Evolutionary conservation across 2,888 invertebrate species (phyloP).

Genomic region (Axea sp.): DNA sequence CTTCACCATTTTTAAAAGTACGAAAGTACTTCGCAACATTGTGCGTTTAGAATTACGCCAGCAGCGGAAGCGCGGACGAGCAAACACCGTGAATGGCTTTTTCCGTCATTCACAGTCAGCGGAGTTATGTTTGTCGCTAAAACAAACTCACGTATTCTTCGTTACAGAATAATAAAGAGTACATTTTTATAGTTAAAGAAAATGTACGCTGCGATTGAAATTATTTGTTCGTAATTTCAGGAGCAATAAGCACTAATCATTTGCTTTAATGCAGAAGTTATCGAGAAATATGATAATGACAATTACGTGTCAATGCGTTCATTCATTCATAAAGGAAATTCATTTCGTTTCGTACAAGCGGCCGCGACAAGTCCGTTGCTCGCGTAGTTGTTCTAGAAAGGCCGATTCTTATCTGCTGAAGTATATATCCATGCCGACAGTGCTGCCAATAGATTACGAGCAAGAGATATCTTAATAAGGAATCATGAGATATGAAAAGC

Average conservation of each 20-base stretch:
- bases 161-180: background rate
- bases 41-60: constrained; percentile 42
- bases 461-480: constrained; percentile 69
- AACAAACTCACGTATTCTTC: constrained; percentile 7
- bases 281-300: constrained; percentile 9
- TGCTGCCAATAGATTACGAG: constrained; percentile 65
- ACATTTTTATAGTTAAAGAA: too few species aligned
- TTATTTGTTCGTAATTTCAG: too few species aligned
- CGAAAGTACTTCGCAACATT: constrained; percentile 22
- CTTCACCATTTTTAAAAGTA: too few species aligned
- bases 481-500: constrained; percentile 61
- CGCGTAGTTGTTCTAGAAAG: constrained; percentile 64
- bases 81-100: constrained; percentile 62
- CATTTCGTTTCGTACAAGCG: constrained; percentile 23
- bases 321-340: constrained; percentile 55
- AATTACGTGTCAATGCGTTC: constrained; percentile 29
- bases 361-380: constrained; percentile 37
- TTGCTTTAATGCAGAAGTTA: background rate
- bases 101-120: constrained; percentile 61
- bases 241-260: too few species aligned
- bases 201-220: too few species aligned
- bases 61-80: constrained; percentile 65
- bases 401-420: constrained; percentile 67
- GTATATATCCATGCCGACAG: constrained; percentile 65
- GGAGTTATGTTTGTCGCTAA: constrained; percentile 29